Evolutionary conservation across 1,140 invertebrate species (phyloP).

Genomic region (Mylabris phalerata): DNA sequence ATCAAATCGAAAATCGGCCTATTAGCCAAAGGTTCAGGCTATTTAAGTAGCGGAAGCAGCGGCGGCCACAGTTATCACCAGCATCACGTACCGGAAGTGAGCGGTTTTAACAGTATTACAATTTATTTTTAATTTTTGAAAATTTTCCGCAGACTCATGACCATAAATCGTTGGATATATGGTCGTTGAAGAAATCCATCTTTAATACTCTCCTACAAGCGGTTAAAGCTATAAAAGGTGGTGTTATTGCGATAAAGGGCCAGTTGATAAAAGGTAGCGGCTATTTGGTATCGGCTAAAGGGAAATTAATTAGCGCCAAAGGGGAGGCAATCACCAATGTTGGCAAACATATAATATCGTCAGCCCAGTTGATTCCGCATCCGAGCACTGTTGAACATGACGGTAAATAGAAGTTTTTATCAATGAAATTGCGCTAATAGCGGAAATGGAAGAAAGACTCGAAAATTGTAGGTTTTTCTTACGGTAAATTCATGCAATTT

Average conservation of each 20-base stretch:
- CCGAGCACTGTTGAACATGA: constrained; percentile 27
- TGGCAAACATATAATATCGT: constrained; percentile 67
- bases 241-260: constrained; percentile 74
- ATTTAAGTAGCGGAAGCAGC: constrained; percentile 48
- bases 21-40: constrained; percentile 46
- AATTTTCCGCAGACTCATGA: constrained; percentile 41
- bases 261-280: constrained; percentile 78
- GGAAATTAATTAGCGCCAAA: constrained; percentile 60
- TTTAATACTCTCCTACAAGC: constrained; percentile 73
- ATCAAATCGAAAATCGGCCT: constrained; percentile 51
- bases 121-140: constrained; percentile 4
- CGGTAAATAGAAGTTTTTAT: constrained; percentile 7
- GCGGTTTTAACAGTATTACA: neutral
- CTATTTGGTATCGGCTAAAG: constrained; percentile 63
- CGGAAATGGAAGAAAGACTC: constrained; percentile 2
- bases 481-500: neutral
- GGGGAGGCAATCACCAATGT: constrained; percentile 68
- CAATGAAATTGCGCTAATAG: neutral
- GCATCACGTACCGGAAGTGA: constrained; percentile 42
- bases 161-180: constrained; percentile 58
- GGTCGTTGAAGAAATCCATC: constrained; percentile 72
- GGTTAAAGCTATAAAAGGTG: constrained; percentile 76
- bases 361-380: constrained; percentile 55
- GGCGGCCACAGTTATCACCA: constrained; percentile 43
- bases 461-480: neutral